phyloP scores from a whole-genome alignment of 1,140 invertebrate genomes.

The Littorina saxatilis region DNA sequence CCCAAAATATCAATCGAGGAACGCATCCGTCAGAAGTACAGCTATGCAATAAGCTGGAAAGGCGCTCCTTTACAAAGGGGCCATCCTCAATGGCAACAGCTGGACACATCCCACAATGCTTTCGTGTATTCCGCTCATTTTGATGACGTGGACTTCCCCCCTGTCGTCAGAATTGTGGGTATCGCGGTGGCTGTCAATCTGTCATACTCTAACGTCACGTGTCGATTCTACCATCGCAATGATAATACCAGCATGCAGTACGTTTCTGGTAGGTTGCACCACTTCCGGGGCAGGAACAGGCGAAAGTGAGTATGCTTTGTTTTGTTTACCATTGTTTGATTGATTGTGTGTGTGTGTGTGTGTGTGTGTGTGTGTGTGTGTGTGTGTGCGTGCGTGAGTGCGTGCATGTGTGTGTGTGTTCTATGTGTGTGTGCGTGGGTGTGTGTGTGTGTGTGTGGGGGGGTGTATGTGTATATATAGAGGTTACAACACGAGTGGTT shows the following conservation, averaged over 20 bases:
- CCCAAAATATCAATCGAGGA: no score
- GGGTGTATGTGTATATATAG: no score
- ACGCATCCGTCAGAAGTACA: no score
- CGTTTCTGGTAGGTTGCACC: constrained; percentile 13
- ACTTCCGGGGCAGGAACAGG: constrained; percentile 4
- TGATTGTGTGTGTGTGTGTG: no score
- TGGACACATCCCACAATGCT: background rate
- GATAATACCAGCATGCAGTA: background rate
- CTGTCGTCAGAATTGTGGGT: background rate
- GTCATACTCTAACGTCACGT: background rate
- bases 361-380: no score
- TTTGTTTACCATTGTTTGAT: no score
- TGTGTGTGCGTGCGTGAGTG: no score
- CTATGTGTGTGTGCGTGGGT: no score
- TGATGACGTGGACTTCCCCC: background rate
- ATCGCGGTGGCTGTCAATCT: background rate
- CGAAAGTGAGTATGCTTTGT: background rate
- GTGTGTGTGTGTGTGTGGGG: no score
- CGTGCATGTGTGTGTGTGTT: background rate
- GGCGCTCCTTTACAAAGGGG: background rate
- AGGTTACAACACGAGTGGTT: no score
- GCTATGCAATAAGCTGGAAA: no score
- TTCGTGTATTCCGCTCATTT: constrained; percentile 24
- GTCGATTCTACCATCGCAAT: background rate
- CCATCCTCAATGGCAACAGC: constrained; percentile 3